Percentiles rank a stretch among this genome's conserved stretches.
phyloP scores from a whole-genome alignment of 2,797 vertebrate genomes.

The Buceros bicornis region DNA sequence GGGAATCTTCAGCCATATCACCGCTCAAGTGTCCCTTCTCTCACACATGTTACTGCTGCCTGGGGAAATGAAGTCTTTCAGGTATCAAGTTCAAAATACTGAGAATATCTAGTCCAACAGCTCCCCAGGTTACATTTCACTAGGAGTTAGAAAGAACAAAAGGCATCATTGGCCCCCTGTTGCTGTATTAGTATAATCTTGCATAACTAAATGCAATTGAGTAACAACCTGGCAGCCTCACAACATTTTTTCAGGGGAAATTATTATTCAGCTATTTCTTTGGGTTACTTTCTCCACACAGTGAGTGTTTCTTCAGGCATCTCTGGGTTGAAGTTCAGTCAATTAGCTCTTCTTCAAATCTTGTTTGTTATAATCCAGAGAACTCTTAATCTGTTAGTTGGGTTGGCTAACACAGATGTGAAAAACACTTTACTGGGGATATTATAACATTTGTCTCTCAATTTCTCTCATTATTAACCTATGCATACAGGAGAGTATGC shows the following conservation, averaged over 20 bases:
- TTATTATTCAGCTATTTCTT: slow-evolving; percentile 6
- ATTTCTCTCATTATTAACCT: background rate
- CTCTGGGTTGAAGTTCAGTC: background rate
- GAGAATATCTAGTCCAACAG: background rate
- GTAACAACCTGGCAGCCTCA: background rate
- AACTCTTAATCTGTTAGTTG: background rate
- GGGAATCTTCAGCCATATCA: background rate
- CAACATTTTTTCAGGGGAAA: background rate
- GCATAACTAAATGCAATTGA: background rate
- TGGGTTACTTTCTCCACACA: background rate
- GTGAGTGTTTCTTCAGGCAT: background rate
- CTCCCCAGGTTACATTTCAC: background rate
- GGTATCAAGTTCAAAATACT: background rate
- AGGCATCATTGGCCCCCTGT: background rate
- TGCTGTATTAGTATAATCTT: background rate
- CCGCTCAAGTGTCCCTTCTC: background rate
- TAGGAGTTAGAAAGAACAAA: background rate
- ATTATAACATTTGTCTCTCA: background rate
- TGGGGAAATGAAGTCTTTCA: background rate
- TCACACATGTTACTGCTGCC: background rate
- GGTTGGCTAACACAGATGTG: background rate
- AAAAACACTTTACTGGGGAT: background rate
- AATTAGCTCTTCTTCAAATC: background rate
- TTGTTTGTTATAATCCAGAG: background rate
- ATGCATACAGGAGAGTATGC: background rate